Conservation (phyloP, 2,113 vertebrate species). For the Zingel zingel region DNA sequence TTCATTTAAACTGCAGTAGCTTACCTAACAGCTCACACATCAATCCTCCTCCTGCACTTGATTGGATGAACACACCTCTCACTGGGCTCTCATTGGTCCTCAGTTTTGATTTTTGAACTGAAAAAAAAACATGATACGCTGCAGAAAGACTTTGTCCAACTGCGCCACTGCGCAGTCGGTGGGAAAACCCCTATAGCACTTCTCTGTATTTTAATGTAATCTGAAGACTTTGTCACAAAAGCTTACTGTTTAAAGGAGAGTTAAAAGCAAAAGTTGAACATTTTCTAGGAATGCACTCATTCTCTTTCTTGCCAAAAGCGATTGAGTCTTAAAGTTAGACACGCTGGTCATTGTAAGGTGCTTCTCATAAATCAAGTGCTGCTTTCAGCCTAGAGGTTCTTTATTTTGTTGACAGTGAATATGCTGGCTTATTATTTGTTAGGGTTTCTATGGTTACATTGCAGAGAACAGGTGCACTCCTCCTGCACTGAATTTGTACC, state of each 20-base stretch:
- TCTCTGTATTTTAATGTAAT: background rate
- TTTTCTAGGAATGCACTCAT: no score
- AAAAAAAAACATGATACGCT: background rate
- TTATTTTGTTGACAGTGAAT: no score
- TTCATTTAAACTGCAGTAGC: background rate
- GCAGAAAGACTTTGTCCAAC: background rate
- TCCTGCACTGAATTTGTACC: background rate
- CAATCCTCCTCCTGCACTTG: background rate
- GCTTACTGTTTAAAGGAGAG: background rate
- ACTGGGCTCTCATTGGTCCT: background rate
- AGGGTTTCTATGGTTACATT: background rate
- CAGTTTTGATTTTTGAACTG: background rate
- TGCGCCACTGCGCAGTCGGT: background rate
- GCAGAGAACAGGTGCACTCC: background rate
- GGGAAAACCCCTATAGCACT: background rate
- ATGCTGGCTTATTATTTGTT: no score
- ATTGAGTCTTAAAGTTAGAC: no score
- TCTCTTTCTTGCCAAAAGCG: no score
- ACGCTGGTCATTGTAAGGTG: no score
- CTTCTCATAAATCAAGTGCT: no score
- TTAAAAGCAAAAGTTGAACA: background rate
- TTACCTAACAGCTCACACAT: background rate
- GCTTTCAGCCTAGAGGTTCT: no score
- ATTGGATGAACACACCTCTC: background rate
- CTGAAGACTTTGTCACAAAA: background rate